phyloP scores from a whole-genome alignment of 2,888 invertebrate species.

The Drosophila leonis region DNA sequence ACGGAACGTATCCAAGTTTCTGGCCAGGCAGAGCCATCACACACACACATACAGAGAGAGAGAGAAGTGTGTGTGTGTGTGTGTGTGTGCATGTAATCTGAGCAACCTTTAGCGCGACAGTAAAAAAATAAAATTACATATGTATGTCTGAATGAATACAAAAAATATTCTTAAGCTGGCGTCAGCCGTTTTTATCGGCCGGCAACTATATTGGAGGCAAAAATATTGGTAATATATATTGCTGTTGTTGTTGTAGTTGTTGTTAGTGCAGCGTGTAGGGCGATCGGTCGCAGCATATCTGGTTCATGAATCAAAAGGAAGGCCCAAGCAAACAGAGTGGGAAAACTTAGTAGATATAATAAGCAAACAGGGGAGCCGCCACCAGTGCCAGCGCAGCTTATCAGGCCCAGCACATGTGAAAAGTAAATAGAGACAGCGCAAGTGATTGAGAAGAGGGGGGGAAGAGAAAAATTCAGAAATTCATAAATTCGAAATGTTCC shows the following conservation, averaged over 20 bases:
- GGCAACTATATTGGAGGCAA: conserved; percentile 36
- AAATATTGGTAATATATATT: conserved; percentile 66
- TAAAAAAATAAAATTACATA: background rate
- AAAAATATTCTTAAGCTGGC: conserved; percentile 52
- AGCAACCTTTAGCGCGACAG: conserved; percentile 40
- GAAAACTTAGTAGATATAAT: conserved; percentile 31
- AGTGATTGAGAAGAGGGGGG: background rate
- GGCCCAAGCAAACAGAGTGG: conserved; percentile 15
- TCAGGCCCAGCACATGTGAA: conserved; percentile 57
- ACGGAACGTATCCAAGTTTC: conserved; percentile 38
- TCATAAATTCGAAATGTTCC: conserved; percentile 10
- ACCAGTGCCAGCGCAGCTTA: conserved; percentile 41
- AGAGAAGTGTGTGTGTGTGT: background rate
- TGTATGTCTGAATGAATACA: background rate
- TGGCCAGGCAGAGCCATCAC: conserved; percentile 18
- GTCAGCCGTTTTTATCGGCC: conserved; percentile 60
- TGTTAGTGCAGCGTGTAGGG: conserved; percentile 31
- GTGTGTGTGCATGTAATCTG: conserved; percentile 40
- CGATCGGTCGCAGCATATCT: conserved; percentile 37
- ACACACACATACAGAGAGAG: conserved; percentile 3
- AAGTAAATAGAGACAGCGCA: conserved; percentile 49
- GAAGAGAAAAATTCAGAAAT: conserved; percentile 1
- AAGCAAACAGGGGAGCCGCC: conserved; percentile 42
- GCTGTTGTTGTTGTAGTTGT: conserved; percentile 46
- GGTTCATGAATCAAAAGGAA: conserved; percentile 47